phyloP scores from a whole-genome alignment of 35 echinoderm and acorn worm genomes.

The Heliocidaris erythrogramma region DNA sequence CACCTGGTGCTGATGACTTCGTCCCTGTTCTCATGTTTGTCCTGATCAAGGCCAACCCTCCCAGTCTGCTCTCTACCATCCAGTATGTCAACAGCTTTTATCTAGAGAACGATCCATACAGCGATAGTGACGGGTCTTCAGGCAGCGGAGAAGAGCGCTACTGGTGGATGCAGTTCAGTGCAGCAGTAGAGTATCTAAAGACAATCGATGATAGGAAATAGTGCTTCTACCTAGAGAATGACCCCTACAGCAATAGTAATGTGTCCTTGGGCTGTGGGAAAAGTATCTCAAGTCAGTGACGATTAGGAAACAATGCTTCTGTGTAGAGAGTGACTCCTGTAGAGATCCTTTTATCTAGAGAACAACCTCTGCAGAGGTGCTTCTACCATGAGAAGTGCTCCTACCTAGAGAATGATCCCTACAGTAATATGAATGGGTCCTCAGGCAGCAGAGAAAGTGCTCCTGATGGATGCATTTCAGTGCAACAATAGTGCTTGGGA shows the following conservation, averaged over 20 bases:
- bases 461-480: conserved; percentile 99
- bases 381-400: conserved; percentile 31
- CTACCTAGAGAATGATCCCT: conserved; percentile 72
- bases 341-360: too few species aligned
- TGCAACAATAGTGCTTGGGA: conserved; percentile 67
- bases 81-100: conserved; percentile 99
- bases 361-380: too few species aligned
- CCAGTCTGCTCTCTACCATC: conserved; percentile 90
- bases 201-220: conserved; percentile 93
- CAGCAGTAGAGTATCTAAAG: conserved; percentile 90
- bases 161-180: conserved; percentile 98
- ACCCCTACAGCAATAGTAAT: not conserved
- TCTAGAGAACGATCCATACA: conserved; percentile 62
- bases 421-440: not conserved
- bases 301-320: too few species aligned
- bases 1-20: conserved; percentile 89
- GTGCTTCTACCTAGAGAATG: not conserved
- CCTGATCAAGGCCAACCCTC: conserved; percentile 97
- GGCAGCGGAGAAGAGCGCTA: conserved; percentile 84
- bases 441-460: conserved; percentile 65
- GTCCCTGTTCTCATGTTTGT: conserved; percentile 92
- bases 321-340: too few species aligned
- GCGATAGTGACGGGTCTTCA: conserved; percentile 50
- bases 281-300: too few species aligned
- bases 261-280: not conserved